These are phyloP conservation scores for Pangasius macronema DNA, from an alignment of 2,797 vertebrate genomes.

Conservation along the genomic window DNA sequence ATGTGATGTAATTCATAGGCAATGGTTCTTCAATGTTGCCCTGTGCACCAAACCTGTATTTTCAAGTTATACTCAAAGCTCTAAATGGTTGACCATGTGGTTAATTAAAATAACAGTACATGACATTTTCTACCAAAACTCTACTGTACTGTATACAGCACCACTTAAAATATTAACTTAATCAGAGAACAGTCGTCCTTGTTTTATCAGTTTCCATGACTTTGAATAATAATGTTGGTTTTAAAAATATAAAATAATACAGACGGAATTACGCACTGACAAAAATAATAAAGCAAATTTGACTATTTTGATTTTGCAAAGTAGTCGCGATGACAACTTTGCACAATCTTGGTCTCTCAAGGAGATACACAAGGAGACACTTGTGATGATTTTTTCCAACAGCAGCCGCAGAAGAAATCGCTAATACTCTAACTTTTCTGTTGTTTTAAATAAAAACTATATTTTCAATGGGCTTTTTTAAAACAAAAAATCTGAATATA, in stretches of 20 bases:
- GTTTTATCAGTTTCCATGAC: not conserved
- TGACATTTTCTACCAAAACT: no score
- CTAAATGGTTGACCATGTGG: not conserved
- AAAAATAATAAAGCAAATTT: not conserved
- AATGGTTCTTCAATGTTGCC: constrained; percentile 21
- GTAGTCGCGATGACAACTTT: not conserved
- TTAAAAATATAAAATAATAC: not conserved
- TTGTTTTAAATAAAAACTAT: not conserved
- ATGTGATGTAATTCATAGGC: constrained; percentile 41
- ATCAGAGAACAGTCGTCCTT: not conserved
- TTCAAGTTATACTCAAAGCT: not conserved
- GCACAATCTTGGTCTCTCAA: no score
- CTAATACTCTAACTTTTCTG: not conserved
- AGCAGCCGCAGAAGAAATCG: no score
- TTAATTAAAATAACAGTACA: not conserved
- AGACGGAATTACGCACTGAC: not conserved
- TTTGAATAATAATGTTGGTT: not conserved
- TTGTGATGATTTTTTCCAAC: no score
- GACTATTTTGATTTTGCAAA: not conserved
- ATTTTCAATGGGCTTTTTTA: not conserved
- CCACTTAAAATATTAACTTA: not conserved
- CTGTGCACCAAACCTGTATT: not conserved
- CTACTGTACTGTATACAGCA: not conserved
- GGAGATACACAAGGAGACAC: no score
- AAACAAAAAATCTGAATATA: not conserved